A percentile compares a stretch with the other conserved stretches of the same genome.
These are phyloP conservation scores for Torymus tubicola DNA, from an alignment of 2,888 invertebrate species.

Conservation along the genomic window DNA sequence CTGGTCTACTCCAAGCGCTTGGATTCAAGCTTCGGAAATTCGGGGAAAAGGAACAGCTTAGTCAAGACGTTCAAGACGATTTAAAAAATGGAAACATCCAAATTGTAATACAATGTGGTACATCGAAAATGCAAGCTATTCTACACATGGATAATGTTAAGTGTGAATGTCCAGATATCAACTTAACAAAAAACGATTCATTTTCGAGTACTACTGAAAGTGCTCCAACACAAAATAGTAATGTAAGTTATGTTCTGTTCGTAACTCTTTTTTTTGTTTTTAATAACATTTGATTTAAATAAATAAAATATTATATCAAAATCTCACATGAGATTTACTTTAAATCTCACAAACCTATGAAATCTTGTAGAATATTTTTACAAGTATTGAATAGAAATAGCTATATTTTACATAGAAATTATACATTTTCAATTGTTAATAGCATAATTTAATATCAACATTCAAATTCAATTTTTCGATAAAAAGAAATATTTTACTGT, in stretches of 20 bases:
- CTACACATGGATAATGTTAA: conserved; percentile 66
- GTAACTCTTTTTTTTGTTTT: conserved; percentile 56
- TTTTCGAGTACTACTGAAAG: conserved; percentile 71
- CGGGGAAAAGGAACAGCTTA: conserved; percentile 59
- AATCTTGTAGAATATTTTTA: too few species aligned
- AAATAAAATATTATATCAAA: too few species aligned
- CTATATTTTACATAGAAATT: too few species aligned
- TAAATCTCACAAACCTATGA: too few species aligned
- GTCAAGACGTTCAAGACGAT: conserved; percentile 37
- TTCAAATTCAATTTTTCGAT: conserved; percentile 1
- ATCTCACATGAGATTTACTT: too few species aligned
- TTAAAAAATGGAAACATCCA: conserved; percentile 54
- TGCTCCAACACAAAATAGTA: conserved; percentile 61
- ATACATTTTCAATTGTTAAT: too few species aligned
- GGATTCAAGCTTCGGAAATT: conserved; percentile 70
- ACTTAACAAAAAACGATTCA: conserved; percentile 65
- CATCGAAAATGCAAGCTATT: conserved; percentile 68
- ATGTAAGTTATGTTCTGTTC: neutral
- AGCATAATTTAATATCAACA: neutral
- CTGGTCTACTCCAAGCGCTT: conserved; percentile 68
- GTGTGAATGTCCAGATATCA: conserved; percentile 67
- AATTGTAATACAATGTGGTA: conserved; percentile 68
- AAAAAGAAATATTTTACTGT: neutral
- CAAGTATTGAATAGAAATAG: too few species aligned
- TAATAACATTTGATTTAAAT: too few species aligned